These are phyloP conservation scores for Callyntrura guangdongensis DNA, from an alignment of 2,888 invertebrate genomes.

Conservation along the genomic window DNA sequence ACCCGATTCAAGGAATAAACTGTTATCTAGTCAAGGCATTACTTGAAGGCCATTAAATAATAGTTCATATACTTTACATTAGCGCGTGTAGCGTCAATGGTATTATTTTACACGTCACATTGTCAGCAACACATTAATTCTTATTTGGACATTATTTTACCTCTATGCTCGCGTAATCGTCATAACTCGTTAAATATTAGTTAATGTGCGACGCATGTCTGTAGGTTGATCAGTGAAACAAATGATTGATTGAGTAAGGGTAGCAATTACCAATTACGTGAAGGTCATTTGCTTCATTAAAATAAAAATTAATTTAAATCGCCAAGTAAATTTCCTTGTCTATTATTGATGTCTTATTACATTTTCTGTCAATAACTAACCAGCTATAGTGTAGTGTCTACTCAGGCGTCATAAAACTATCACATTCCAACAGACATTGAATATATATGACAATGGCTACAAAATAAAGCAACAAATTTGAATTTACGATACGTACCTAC, in stretches of 20 bases:
- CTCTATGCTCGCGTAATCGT: neutral
- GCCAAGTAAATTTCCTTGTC: neutral
- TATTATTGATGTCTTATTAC: slow-evolving; percentile 7
- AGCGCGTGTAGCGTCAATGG: no score
- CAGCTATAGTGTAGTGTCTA: slow-evolving; percentile 18
- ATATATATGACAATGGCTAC: neutral
- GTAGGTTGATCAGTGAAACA: no score
- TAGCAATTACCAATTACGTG: slow-evolving; percentile 1
- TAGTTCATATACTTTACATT: no score
- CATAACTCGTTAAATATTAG: neutral
- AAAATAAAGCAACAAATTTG: neutral
- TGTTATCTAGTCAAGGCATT: no score
- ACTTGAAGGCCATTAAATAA: no score
- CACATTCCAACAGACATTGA: slow-evolving; percentile 9
- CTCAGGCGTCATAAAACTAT: neutral
- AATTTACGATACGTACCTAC: neutral
- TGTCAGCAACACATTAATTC: neutral
- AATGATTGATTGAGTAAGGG: slow-evolving; percentile 15
- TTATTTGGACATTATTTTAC: neutral
- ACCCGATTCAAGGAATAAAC: no score
- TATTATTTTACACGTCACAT: no score
- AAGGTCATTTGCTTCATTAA: slow-evolving; percentile 46
- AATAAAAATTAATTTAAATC: slow-evolving; percentile 9
- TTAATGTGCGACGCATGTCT: no score
- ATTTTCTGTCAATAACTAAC: slow-evolving; percentile 4